Percentiles rank a stretch among this genome's conserved stretches.
Evolutionary conservation across 2,888 invertebrate genomes (phyloP).

Genomic region (Gymnocheta viridis): DNA sequence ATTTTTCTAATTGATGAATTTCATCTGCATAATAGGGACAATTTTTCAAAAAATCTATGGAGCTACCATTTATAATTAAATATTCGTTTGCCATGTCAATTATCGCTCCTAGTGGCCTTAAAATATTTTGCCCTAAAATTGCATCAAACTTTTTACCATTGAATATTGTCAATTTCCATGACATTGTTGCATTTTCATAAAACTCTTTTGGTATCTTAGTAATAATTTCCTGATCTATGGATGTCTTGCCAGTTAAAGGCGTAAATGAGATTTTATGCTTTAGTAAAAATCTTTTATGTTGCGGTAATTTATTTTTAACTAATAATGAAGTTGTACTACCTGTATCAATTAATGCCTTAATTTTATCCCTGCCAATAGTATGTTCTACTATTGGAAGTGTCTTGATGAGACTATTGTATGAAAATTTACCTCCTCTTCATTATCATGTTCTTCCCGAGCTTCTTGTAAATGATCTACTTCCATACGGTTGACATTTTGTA

Average conservation of each 20-base stretch:
- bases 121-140: conserved; percentile 29
- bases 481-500: no score
- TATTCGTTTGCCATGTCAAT: conserved; percentile 27
- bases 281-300: conserved; percentile 14
- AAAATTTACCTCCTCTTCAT: conserved; percentile 62
- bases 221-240: conserved; percentile 65
- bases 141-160: conserved; percentile 5
- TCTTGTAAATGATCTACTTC: conserved; percentile 59
- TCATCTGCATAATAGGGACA: not conserved
- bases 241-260: conserved; percentile 63
- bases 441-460: no score
- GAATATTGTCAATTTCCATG: no score
- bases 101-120: conserved; percentile 18
- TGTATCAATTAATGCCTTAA: conserved; percentile 70
- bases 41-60: conserved; percentile 1
- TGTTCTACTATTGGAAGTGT: conserved; percentile 57
- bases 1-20: conserved; percentile 16
- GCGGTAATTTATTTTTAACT: conserved; percentile 57
- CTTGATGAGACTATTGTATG: not conserved
- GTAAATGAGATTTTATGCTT: conserved; percentile 48
- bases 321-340: no score
- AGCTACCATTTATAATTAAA: conserved; percentile 6
- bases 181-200: no score
- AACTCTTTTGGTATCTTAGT: conserved; percentile 39
- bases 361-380: conserved; percentile 66